These are phyloP conservation scores for Cercopithecus diana DNA, from an alignment of 2,797 vertebrate species.

Conservation along the genomic window DNA sequence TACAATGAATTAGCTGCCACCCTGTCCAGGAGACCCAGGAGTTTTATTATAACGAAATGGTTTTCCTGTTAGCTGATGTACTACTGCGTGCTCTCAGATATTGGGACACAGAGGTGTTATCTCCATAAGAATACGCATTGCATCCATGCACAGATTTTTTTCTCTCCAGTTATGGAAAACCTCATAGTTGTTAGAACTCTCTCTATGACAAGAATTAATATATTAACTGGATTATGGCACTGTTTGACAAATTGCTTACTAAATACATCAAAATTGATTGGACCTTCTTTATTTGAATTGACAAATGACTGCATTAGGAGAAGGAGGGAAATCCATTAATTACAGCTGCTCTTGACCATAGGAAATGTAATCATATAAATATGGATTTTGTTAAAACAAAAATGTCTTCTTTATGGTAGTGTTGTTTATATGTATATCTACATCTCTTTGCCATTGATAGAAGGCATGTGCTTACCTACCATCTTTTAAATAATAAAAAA, in stretches of 20 bases:
- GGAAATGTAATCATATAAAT: conserved; percentile 90
- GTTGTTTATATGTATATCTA: conserved; percentile 82
- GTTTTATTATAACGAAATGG: background rate
- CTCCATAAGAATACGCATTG: conserved; percentile 41
- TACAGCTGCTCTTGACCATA: conserved; percentile 87
- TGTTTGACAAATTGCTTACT: conserved; percentile 90
- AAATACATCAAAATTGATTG: conserved; percentile 91
- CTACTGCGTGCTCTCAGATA: background rate
- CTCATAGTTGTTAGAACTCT: conserved; percentile 80
- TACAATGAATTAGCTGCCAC: background rate
- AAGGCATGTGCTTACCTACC: conserved; percentile 71
- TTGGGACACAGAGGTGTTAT: conserved; percentile 1
- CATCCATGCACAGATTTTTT: conserved; percentile 62
- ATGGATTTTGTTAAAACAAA: conserved; percentile 89
- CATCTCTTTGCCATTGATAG: conserved; percentile 78
- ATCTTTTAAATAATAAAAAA: conserved; percentile 75
- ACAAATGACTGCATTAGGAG: conserved; percentile 90
- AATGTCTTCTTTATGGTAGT: conserved; percentile 79
- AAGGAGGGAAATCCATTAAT: conserved; percentile 90
- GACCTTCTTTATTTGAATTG: conserved; percentile 87
- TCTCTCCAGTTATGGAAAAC: conserved; percentile 73
- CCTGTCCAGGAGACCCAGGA: background rate
- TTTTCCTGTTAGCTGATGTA: background rate
- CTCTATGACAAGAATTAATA: conserved; percentile 87
- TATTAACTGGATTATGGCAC: conserved; percentile 88